These are phyloP conservation scores for Rhadina sibilatrix DNA, from an alignment of 2,113 vertebrate species.

Conservation along the genomic window DNA sequence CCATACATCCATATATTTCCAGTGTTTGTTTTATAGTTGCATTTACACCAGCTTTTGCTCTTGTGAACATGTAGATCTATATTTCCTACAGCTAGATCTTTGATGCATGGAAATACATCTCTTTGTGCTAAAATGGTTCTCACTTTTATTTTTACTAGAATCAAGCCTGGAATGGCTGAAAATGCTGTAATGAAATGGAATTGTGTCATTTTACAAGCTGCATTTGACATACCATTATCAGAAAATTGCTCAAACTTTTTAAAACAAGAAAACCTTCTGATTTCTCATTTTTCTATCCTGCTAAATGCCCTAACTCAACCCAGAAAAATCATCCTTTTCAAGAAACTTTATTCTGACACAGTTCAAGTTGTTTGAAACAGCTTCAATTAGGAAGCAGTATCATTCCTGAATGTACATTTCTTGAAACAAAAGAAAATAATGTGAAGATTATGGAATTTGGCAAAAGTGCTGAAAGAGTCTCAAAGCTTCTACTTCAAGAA, in stretches of 20 bases:
- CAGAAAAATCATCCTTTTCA: not conserved
- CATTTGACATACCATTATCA: not conserved
- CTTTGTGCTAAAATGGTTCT: not conserved
- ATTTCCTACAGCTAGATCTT: not conserved
- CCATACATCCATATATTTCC: not conserved
- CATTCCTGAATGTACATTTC: not conserved
- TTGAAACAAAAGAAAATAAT: not conserved
- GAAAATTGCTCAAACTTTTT: slow-evolving; percentile 18
- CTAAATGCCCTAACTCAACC: not conserved
- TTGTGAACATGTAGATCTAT: not conserved
- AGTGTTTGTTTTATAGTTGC: not conserved
- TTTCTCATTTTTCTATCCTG: not conserved
- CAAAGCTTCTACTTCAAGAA: not conserved
- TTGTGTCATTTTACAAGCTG: not conserved
- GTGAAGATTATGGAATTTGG: not conserved
- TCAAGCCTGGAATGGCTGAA: not conserved
- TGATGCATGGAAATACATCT: not conserved
- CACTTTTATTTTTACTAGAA: not conserved
- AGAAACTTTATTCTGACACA: not conserved
- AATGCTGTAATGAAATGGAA: not conserved
- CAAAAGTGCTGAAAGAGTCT: not conserved
- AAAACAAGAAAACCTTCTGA: not conserved
- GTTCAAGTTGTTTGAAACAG: not conserved
- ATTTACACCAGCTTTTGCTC: not conserved
- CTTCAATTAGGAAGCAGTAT: not conserved